phyloP scores from a whole-genome alignment of 2,888 invertebrate genomes.

The Microdon myrmicae region DNA sequence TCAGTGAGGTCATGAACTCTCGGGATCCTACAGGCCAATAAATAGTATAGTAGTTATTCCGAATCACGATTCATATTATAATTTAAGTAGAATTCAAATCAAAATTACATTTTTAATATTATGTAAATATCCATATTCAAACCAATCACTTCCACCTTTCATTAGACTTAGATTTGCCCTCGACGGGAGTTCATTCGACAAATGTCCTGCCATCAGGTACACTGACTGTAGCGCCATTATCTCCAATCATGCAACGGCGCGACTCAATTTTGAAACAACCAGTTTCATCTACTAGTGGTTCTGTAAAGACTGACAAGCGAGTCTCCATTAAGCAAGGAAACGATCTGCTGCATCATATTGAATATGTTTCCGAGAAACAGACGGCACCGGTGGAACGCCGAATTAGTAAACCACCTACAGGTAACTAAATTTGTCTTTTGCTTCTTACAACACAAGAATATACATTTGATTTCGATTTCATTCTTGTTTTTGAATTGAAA shows the following conservation, averaged over 20 bases:
- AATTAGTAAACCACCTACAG: conserved; percentile 59
- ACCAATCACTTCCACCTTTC: too few relatives aligned
- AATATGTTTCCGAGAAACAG: conserved; percentile 62
- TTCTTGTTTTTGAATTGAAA: neutral
- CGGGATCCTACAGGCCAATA: too few relatives aligned
- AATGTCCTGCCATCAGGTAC: conserved; percentile 38
- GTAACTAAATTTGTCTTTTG: conserved; percentile 56
- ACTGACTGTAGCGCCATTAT: conserved; percentile 54
- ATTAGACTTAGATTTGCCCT: conserved; percentile 55
- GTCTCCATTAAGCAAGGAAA: conserved; percentile 63
- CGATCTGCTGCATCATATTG: conserved; percentile 58
- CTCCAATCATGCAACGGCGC: conserved; percentile 60
- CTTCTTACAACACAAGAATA: neutral
- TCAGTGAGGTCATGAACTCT: too few relatives aligned
- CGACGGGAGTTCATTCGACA: conserved; percentile 52
- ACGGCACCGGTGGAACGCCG: conserved; percentile 47
- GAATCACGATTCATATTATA: too few relatives aligned
- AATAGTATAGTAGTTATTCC: too few relatives aligned
- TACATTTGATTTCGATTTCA: neutral
- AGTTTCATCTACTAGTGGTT: conserved; percentile 56
- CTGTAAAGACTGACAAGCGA: conserved; percentile 63
- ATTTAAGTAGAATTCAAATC: too few relatives aligned
- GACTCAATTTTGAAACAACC: conserved; percentile 66
- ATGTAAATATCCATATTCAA: too few relatives aligned
- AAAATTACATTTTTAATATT: too few relatives aligned